Conservation (phyloP, 2,888 invertebrate species). For the Lasioglossum figueresi region DNA sequence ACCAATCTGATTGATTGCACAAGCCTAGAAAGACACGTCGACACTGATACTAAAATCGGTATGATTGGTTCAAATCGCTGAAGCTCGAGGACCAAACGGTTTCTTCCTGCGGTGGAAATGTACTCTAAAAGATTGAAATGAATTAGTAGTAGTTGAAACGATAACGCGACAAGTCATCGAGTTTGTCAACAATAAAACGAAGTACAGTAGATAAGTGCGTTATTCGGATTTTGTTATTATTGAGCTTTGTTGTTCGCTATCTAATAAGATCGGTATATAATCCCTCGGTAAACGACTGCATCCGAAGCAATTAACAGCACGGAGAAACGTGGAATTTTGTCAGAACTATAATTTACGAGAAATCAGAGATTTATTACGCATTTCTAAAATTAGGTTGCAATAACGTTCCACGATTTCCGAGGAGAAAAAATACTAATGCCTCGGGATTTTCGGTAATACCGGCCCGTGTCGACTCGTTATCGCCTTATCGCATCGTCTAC, state of each 20-base stretch:
- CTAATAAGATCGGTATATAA: background rate
- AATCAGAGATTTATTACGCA: constrained; percentile 20
- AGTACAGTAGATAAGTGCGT: background rate
- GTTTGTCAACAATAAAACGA: background rate
- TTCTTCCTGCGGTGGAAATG: background rate
- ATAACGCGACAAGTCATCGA: background rate
- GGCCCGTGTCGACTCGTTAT: constrained; percentile 70
- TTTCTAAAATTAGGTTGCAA: background rate
- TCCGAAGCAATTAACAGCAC: background rate
- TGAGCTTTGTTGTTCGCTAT: background rate
- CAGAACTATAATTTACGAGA: background rate
- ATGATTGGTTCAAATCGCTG: background rate
- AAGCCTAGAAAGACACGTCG: background rate
- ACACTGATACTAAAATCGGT: constrained; percentile 26
- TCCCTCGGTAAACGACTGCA: background rate
- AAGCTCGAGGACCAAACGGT: background rate
- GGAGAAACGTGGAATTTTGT: background rate
- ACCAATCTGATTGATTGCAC: background rate
- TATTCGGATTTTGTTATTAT: too few relatives aligned
- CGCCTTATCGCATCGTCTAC: constrained; percentile 74
- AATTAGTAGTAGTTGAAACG: background rate
- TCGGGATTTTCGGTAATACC: constrained; percentile 73
- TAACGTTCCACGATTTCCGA: background rate
- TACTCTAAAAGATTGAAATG: background rate
- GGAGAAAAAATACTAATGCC: constrained; percentile 31